Evolutionary conservation across 2,113 vertebrate genomes (phyloP), one percentile per base, ranked within the genome.

Genomic region (Hippoglossus stenolepis): DNA sequence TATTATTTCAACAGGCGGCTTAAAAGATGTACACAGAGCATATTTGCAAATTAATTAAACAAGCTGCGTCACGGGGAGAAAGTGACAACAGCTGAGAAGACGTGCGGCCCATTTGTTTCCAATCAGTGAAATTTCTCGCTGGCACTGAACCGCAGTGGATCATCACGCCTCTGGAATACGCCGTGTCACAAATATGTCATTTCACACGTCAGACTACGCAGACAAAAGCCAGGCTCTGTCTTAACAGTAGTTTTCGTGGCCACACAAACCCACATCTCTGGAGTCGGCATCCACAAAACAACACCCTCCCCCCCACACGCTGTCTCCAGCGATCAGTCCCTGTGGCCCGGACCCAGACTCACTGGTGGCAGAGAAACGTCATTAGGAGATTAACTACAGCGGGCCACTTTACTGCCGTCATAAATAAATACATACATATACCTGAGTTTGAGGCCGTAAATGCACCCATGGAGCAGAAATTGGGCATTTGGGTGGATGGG

Each of bases 401-500:
- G 78, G 80, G 56, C 47, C 40, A 72, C 72, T 93, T 92, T 90
- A 93, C 85, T 70, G 62, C 86, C 72, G 12, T 79, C 85, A 90
- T 93, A 93, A 93, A 93, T 93, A 93, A 93, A 93, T 91, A 90
- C 38, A 86, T 75, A 65, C 69, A 81, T 51, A 49, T 49, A 51
- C 47, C 47, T 51, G 47, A 51, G 47, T 51, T 20, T 51, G 47
- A 18, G 47, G 47, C 47, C 47, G 2, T 51, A 17, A 87, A 89
- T 60, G 72, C 63, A 54, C 60, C 57, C 54, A 12, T 70, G 45
- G 43, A 77, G 63, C 24, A 53, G 47, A 65, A 83, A 77, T 63
- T 20, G 49, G 76, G 60, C 53, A 54, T 62, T 57, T 8, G 35
- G 65, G 35, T 57, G 58, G 35, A 51, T 62, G 43, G 31, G 54